Conservation (phyloP, 1,140 invertebrate genomes). For the Drosophila pseudoananassae region DNA sequence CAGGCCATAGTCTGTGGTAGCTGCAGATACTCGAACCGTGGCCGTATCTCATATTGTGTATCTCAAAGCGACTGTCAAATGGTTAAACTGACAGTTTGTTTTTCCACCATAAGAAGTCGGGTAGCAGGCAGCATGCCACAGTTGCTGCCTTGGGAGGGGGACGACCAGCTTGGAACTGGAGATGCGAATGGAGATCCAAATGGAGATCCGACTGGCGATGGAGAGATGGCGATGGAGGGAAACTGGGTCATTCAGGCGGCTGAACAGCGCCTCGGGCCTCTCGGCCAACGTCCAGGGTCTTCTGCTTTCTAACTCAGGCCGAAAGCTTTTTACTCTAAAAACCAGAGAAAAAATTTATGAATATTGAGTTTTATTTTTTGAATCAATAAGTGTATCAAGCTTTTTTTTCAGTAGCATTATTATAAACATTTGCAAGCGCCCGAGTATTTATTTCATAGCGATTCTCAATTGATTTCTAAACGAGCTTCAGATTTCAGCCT, state of each 20-base stretch:
- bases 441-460: conserved; percentile 67
- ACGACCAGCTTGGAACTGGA: conserved; percentile 31
- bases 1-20: conserved; percentile 33
- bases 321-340: conserved; percentile 8
- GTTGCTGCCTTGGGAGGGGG: conserved; percentile 13
- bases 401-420: conserved; percentile 54
- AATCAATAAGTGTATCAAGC: conserved; percentile 8
- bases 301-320: conserved; percentile 71
- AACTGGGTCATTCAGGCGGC: conserved; percentile 63
- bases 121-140: conserved; percentile 1
- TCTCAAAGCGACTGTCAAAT: conserved; percentile 82
- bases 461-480: conserved; percentile 72
- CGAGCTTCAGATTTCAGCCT: conserved; percentile 40
- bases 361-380: not conserved
- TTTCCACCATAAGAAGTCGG: conserved; percentile 35
- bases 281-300: conserved; percentile 45
- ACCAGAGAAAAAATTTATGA: not conserved
- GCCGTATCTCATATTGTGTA: conserved; percentile 78
- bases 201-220: conserved; percentile 26
- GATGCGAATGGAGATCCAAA: conserved; percentile 29
- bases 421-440: conserved; percentile 45
- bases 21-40: conserved; percentile 37
- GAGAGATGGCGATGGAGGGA: conserved; percentile 41
- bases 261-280: conserved; percentile 40
- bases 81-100: conserved; percentile 78